Conservation (phyloP, 2,888 invertebrate genomes). For the Eubasilissa splendida region DNA sequence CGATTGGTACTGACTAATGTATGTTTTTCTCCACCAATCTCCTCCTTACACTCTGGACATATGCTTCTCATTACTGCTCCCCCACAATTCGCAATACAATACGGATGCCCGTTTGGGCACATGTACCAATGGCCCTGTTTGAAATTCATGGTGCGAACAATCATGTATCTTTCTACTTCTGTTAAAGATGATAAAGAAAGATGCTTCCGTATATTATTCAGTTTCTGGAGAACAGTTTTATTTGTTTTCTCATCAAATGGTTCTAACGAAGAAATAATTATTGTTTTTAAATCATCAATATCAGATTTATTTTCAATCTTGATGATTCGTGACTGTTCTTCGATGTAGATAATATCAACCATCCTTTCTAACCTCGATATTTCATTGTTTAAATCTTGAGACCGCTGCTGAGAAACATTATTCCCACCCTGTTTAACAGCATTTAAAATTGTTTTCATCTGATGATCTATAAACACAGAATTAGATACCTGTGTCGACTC, state of each 20-base stretch:
- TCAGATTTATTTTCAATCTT: not conserved
- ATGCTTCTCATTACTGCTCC: constrained; percentile 72
- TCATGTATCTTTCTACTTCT: constrained; percentile 69
- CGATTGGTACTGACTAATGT: constrained; percentile 67
- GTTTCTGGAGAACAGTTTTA: not conserved
- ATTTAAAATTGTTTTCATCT: constrained; percentile 6
- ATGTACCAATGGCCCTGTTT: constrained; percentile 79
- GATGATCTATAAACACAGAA: not conserved
- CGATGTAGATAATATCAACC: not conserved
- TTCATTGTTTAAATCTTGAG: not conserved
- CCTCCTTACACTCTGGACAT: constrained; percentile 74
- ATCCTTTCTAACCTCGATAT: constrained; percentile 1
- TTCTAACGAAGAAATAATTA: not conserved
- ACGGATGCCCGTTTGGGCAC: constrained; percentile 80
- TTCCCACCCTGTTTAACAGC: not conserved
- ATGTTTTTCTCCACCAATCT: constrained; percentile 73
- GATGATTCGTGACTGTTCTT: not conserved
- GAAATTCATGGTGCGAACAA: constrained; percentile 74
- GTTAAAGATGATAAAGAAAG: constrained; percentile 60
- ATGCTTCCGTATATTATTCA: not conserved
- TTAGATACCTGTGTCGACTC: not conserved
- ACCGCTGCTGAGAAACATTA: not conserved
- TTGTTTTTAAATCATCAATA: not conserved
- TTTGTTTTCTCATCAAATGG: constrained; percentile 11
- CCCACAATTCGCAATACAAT: constrained; percentile 79